Conservation (phyloP, 2,888 invertebrate genomes). For the Invenusta paracnida region DNA sequence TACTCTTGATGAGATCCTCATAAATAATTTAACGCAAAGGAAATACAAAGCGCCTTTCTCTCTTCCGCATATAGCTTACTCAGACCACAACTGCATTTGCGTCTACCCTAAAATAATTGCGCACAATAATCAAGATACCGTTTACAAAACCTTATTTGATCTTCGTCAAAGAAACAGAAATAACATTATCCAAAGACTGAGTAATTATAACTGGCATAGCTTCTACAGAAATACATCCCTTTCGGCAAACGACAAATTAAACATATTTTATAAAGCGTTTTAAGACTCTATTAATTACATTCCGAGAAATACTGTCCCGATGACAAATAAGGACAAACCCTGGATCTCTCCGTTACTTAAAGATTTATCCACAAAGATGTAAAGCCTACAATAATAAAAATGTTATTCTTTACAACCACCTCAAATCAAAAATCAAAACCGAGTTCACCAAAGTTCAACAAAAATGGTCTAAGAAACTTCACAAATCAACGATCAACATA, state of each 20-base stretch:
- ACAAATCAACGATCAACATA: not conserved
- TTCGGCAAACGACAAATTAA: not conserved
- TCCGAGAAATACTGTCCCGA: not conserved
- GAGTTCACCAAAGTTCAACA: not conserved
- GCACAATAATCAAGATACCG: not conserved
- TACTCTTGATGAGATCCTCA: too few relatives aligned
- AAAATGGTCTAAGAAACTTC: not conserved
- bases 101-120: not conserved
- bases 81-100: not conserved
- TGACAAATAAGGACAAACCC: not conserved
- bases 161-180: not conserved
- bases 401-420: not conserved
- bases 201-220: not conserved
- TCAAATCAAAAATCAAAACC: not conserved
- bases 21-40: not conserved
- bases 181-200: not conserved
- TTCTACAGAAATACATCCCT: not conserved
- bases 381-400: not conserved
- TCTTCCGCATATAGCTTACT: not conserved
- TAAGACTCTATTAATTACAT: not conserved
- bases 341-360: not conserved
- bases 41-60: not conserved
- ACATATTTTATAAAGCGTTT: too few relatives aligned
- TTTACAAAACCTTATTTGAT: not conserved
- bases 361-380: not conserved